A percentile compares a stretch with the other conserved stretches of the same genome.
phyloP scores from a whole-genome alignment of 1,140 invertebrate genomes.

The Drosophila guanche region DNA sequence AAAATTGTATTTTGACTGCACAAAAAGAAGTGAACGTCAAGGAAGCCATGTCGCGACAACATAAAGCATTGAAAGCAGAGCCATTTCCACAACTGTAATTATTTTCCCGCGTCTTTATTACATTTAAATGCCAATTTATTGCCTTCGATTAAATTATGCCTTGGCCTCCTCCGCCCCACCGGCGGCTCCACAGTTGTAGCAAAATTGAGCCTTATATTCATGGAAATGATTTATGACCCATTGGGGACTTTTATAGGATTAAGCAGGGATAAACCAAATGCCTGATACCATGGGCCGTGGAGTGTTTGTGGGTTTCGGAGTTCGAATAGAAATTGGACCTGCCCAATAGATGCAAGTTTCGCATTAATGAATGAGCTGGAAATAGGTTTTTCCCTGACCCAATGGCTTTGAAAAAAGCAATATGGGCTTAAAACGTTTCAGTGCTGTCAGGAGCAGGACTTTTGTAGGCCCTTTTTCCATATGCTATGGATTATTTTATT shows the following conservation, averaged over 20 bases:
- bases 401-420: background rate
- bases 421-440: conserved; percentile 23
- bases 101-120: conserved; percentile 78
- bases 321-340: background rate
- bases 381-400: background rate
- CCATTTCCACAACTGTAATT: conserved; percentile 61
- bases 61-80: conserved; percentile 61
- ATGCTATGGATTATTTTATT: background rate
- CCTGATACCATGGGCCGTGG: conserved; percentile 1
- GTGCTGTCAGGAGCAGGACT: conserved; percentile 2
- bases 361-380: background rate
- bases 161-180: background rate
- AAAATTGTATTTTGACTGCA: conserved; percentile 60
- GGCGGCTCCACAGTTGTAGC: conserved; percentile 23
- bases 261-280: conserved; percentile 32
- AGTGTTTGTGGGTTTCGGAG: background rate
- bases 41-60: conserved; percentile 27
- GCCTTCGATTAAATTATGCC: conserved; percentile 77
- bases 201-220: conserved; percentile 36
- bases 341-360: conserved; percentile 6
- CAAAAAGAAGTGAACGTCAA: background rate
- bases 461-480: background rate
- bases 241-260: conserved; percentile 39
- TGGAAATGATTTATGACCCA: conserved; percentile 37
- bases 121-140: conserved; percentile 82